Percentiles rank a stretch among this genome's conserved stretches.
phyloP scores from a whole-genome alignment of 2,113 vertebrate species.

The Steatornis caripensis region DNA sequence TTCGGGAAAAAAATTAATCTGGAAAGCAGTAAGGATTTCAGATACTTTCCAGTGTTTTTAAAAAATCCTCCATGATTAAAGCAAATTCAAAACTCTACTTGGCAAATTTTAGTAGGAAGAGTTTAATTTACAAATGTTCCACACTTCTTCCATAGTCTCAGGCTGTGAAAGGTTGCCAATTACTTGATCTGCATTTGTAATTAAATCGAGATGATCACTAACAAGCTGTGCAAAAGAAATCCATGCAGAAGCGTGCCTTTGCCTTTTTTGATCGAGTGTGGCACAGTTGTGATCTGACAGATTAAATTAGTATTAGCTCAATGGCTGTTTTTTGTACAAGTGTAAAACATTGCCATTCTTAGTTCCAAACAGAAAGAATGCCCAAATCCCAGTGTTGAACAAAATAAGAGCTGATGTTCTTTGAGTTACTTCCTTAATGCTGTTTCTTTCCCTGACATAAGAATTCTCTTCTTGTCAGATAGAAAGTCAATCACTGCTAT shows the following conservation, averaged over 20 bases:
- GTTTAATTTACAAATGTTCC: neutral
- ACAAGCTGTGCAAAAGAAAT: neutral
- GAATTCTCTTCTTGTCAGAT: slow-evolving; percentile 53
- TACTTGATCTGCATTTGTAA: neutral
- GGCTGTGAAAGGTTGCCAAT: neutral
- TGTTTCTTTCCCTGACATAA: neutral
- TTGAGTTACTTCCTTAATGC: neutral
- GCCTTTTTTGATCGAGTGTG: neutral
- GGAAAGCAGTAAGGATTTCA: neutral
- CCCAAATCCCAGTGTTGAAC: neutral
- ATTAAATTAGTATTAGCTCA: neutral
- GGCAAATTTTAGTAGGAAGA: slow-evolving; percentile 17
- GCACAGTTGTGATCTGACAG: neutral
- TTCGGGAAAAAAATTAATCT: neutral
- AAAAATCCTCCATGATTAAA: neutral
- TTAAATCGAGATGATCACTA: neutral
- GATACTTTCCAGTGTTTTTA: neutral
- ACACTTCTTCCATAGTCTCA: neutral
- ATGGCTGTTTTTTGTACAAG: neutral
- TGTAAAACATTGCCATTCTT: neutral
- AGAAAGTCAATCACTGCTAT: slow-evolving; percentile 40
- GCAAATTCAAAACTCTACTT: neutral
- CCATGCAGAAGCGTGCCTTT: neutral
- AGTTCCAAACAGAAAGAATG: neutral
- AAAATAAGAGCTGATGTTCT: neutral